Evolutionary conservation across 92 coral and sea anemone species (phyloP), one percentile per base, ranked within the genome.

Genomic region (Phymanthus crucifer): DNA sequence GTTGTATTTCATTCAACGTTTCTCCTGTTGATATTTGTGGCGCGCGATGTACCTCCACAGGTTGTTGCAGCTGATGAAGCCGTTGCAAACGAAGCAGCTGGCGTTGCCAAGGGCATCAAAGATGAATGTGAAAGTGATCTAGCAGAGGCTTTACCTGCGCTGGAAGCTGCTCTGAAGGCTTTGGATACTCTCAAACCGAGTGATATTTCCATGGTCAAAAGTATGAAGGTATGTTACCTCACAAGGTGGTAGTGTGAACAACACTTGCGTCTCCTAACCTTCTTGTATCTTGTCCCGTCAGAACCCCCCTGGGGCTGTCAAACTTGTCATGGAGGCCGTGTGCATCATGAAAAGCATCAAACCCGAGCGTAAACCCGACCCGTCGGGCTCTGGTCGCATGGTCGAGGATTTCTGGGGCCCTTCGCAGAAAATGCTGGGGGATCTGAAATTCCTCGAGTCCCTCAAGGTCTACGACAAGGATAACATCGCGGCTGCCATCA

Each of bases 321-420:
- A 96, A 73, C 91, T 96, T 5, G 97, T 96, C 73, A 87, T 96
- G 93, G 99, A 96, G 75, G 99, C 91, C 32, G 99, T 96, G 73
- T 96, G 99, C 71, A 94, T 96, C 23, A 96, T 96, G 99, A 96
- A 96, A 80, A 88, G 83, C 52, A 47, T 93, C 34, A 96, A 91
- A 81, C 91, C 99, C 8, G 99, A 96, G 76, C 87, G 99, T 40
- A 96, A 96, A 72, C 99, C 99, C 16, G 99, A 96, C 83, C 99
- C 99, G 31, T 96, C 99, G 67, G 99, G 99, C 37, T 96, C 99
- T 77, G 99, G 99, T 48, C 96, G 95, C 48, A 96, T 96, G 99
- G 86, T 96, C n/a, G 99, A 96, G 80, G 99, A 96, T 79, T 96
- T 67, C 93, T 96, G 99, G 99, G 99, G 99, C 0, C 97, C 99